phyloP scores from a whole-genome alignment of 2,888 invertebrate species.

The Dione juno region DNA sequence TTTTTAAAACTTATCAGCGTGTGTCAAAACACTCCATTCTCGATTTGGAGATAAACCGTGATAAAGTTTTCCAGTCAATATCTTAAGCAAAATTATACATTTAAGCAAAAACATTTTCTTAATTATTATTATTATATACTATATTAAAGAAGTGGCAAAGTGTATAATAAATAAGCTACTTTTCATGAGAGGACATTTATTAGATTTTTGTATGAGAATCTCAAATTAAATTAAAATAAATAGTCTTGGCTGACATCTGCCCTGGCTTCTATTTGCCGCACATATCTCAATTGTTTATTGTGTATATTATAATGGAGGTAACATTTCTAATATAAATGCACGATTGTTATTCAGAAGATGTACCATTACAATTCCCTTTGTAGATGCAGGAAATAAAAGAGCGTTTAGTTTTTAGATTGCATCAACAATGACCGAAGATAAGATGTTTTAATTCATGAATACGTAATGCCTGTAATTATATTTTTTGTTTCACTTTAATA shows the following conservation, averaged over 20 bases:
- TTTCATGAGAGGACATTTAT: background rate
- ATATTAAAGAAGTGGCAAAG: no score
- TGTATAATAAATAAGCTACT: background rate
- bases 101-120: no score
- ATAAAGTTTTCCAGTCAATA: no score
- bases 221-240: background rate
- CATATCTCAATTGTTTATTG: constrained; percentile 48
- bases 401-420: constrained; percentile 32
- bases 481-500: background rate
- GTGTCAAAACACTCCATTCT: no score
- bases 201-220: background rate
- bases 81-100: no score
- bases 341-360: constrained; percentile 39
- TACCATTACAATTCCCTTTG: constrained; percentile 37
- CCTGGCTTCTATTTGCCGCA: constrained; percentile 12
- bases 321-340: constrained; percentile 42
- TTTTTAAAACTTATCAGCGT: no score
- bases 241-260: constrained; percentile 24
- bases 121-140: no score
- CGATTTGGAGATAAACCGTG: no score
- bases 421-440: constrained; percentile 37
- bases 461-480: constrained; percentile 20
- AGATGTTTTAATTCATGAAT: constrained; percentile 33
- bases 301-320: constrained; percentile 47
- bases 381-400: constrained; percentile 38